Evolutionary conservation across 1,140 invertebrate genomes (phyloP), one percentile per base, ranked within the genome.

Genomic region (Pomacea maculata): DNA sequence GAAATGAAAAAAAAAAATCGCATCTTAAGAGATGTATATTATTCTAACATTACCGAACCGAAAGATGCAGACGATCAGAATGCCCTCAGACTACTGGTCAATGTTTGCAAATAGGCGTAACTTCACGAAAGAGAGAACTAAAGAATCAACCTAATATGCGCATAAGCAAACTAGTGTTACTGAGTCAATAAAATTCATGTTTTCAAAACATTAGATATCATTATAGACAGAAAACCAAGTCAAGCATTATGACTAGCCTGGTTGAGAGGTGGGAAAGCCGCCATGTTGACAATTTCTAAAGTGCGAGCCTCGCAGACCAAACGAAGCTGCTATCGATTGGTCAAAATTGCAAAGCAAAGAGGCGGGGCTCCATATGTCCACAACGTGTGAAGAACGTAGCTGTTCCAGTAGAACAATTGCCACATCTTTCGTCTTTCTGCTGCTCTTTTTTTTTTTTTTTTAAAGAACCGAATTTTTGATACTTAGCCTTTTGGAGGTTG

Each of bases 231-330:
- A 52, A 57, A 19, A 15, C 12, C 52, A 74, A n/a, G 25, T 34
- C 8, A 77, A 15, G 61, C 19, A 68, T 70, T 57, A 11, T 12
- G 21, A 63, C 71, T 10, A 78, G 80, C 82, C 75, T 83, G 82
- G n/a, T 79, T 75, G 61, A 78, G 78, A 63, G 82, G 82, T 83
- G 82, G 82, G 80, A 83, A 83, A 34, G 79, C 79, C 82, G 82
- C 82, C 82, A 83, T 83, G 29, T 83, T 83, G 57, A 67, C 65
- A 70, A 68, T 65, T 70, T 55, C 21, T 34, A 70, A 57, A 70
- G 34, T 68, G 34, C 67, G 54, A 70, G 15, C 57, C 57, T 61
- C 57, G 57, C 57, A 61, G 57, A 61, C 57, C 9, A 61, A 61
- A 4, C 11, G 57, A 61, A 17, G 57, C 11, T 9, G 4, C 57